Evolutionary conservation across 1,140 invertebrate genomes (phyloP), one percentile per base, ranked within the genome.

Genomic region (Bombus fervidus): DNA sequence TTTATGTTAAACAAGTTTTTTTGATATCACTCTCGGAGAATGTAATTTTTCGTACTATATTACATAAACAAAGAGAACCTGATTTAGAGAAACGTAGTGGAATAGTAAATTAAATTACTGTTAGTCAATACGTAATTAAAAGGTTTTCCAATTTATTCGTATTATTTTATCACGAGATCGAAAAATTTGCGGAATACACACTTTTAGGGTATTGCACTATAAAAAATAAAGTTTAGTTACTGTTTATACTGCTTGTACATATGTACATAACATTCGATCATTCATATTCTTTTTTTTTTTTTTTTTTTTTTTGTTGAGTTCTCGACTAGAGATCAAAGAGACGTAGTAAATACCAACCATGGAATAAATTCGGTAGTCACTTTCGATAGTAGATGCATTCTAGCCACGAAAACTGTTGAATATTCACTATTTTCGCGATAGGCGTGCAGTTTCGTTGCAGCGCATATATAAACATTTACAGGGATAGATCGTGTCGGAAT

Each of bases 321-420:
- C 73, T 57, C 76, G 72, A 68, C 39, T 72, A 39, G 12, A 39
- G 87, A 87, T 89, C 85, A 89, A 89, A 90, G 87, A 25, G 15
- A 81, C 15, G 62, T 76, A 72, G n/a, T 71, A 81, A 68, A 81
- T 59, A 80, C 34, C 25, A 9, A 25, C 53, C 31, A 57, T 53
- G 43, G 34, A 89, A 81, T 78, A 89, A 90, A 90, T 89, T 90
- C 81, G 53, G 47, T 74, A 72, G 81, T 68, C 37, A 41, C 79
- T 82, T 71, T 73, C 81, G 76, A 80, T 64, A 72, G 73, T 57
- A 74, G 53, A 62, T 68, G 39, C 59, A 77, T 39, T 37, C 47
- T 34, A 37, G 9, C 57, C 34, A 25, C 62, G 62, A n/a, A 80
- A 64, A 37, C 81, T 87, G 73, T 84, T 90, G 89, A 90, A 90